Evolutionary conservation across 2,113 vertebrate species (phyloP).

Genomic region (Eira barbara): DNA sequence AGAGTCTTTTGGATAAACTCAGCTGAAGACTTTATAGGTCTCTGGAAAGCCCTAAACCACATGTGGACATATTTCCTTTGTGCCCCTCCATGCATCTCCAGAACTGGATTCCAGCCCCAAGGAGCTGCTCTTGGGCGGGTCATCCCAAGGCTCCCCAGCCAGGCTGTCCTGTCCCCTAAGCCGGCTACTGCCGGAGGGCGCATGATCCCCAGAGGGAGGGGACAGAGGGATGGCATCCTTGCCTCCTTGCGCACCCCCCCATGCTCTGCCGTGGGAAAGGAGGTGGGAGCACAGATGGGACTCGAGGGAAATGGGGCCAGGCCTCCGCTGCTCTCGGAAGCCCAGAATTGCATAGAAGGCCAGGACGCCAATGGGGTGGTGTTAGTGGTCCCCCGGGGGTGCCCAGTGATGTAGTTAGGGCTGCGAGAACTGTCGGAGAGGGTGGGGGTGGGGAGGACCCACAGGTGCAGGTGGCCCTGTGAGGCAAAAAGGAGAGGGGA

Average conservation of each 20-base stretch:
- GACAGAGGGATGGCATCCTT: accelerated
- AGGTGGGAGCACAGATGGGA: background rate
- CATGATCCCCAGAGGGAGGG: background rate
- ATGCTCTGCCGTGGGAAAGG: background rate
- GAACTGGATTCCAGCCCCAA: background rate
- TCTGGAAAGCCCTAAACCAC: background rate
- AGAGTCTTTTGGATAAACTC: background rate
- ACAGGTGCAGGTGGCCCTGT: background rate
- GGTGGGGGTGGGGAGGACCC: background rate
- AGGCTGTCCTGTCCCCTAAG: background rate
- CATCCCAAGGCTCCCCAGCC: background rate
- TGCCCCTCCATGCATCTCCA: accelerated
- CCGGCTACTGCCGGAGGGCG: accelerated
- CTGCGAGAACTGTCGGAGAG: background rate
- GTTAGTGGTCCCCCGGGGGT: too few species aligned
- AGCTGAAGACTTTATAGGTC: background rate
- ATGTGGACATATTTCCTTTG: accelerated
- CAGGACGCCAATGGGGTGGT: background rate
- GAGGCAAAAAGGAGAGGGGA: background rate
- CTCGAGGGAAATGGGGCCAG: background rate
- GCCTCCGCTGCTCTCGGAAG: background rate
- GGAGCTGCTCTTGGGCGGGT: background rate
- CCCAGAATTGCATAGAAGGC: background rate
- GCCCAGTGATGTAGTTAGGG: background rate
- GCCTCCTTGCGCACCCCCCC: background rate